A percentile compares a stretch with the other conserved stretches of the same genome.
phyloP scores from a whole-genome alignment of 2,113 vertebrate species.

The Ctenomys sociabilis region DNA sequence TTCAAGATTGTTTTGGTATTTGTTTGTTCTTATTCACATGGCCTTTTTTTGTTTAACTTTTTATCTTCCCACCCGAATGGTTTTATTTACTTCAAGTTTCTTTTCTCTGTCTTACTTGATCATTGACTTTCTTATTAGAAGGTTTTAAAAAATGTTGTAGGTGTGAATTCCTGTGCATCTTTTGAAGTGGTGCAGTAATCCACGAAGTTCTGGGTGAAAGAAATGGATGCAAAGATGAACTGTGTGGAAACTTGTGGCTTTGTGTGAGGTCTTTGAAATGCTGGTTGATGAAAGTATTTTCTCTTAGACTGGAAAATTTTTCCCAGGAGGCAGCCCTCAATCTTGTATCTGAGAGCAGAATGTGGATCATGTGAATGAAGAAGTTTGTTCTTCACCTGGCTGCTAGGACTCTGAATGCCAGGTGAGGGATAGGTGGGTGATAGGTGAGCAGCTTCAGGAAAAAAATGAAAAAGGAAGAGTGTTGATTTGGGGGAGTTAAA shows the following conservation, averaged over 20 bases:
- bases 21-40: background rate
- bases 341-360: background rate
- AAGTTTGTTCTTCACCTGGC: background rate
- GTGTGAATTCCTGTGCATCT: background rate
- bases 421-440: rapidly evolving
- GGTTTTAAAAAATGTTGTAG: background rate
- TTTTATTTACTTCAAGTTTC: constrained; percentile 1
- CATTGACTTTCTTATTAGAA: background rate
- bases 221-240: background rate
- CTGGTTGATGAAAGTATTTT: background rate
- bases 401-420: background rate
- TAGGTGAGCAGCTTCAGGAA: background rate
- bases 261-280: background rate
- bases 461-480: background rate
- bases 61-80: background rate
- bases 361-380: background rate
- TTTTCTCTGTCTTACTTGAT: background rate
- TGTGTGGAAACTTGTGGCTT: background rate
- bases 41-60: background rate
- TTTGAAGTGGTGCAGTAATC: background rate
- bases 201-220: background rate
- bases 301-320: background rate
- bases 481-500: background rate
- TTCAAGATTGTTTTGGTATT: background rate
- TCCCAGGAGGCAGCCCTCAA: background rate